Conservation (phyloP, 2,888 invertebrate species). For the Lepas anatifera region DNA sequence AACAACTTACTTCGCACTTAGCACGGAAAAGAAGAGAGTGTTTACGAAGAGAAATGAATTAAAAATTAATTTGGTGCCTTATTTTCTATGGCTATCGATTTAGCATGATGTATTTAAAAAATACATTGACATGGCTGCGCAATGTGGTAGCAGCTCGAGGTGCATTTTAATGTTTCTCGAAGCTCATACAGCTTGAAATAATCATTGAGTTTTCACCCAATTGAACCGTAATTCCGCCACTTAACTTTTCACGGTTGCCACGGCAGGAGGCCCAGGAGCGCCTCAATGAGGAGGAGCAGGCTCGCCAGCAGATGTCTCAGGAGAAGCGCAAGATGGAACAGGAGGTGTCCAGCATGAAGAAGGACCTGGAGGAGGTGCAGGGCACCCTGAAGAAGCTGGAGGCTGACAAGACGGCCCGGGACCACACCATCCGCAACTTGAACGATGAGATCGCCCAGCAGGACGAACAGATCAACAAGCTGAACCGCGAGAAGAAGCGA, state of each 20-base stretch:
- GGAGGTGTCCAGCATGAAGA: conserved; percentile 41
- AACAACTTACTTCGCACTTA: no score
- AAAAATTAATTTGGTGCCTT: no score
- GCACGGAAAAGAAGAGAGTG: no score
- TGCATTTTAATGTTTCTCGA: no score
- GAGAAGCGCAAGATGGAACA: conserved; percentile 42
- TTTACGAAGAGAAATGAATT: no score
- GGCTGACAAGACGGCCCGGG: conserved; percentile 39
- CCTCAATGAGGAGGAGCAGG: conserved; percentile 44
- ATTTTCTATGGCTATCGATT: no score
- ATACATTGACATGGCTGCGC: no score
- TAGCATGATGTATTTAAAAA: no score
- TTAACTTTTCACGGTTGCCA: conserved; percentile 36
- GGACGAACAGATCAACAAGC: conserved; percentile 43
- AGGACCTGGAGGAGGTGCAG: conserved; percentile 37
- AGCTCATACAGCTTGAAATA: no score
- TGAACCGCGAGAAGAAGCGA: conserved; percentile 43
- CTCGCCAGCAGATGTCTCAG: conserved; percentile 42
- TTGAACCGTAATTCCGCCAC: no score
- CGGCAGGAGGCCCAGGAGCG: conserved; percentile 49
- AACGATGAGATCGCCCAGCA: conserved; percentile 45
- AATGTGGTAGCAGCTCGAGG: no score
- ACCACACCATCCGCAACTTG: conserved; percentile 37
- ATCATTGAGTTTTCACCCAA: no score
- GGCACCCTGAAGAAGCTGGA: conserved; percentile 29